A percentile compares a stretch with the other conserved stretches of the same genome.
Conservation (phyloP, 1,140 invertebrate species). For the Nephotettix cincticeps region DNA sequence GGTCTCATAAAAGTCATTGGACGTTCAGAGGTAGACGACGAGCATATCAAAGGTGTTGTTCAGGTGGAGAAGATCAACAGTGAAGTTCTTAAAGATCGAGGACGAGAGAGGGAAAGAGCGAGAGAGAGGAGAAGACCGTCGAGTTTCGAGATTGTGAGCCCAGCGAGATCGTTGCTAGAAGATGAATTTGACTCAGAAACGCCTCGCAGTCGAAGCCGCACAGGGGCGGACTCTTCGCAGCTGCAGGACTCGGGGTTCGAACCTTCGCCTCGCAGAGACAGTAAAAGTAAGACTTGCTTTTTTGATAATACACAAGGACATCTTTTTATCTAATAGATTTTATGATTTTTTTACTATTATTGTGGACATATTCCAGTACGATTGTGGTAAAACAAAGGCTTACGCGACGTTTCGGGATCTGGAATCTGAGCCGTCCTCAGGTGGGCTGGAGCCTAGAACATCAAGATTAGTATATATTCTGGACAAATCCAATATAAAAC, state of each 20-base stretch:
- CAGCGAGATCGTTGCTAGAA: conserved; percentile 9
- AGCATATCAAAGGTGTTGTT: conserved; percentile 21
- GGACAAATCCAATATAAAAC: too few relatives aligned
- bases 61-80: conserved; percentile 46
- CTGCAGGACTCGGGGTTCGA: conserved; percentile 38
- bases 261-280: conserved; percentile 35
- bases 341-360: conserved; percentile 13
- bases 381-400: too few relatives aligned
- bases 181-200: conserved; percentile 20
- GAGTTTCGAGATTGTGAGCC: conserved; percentile 14
- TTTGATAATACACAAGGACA: background rate
- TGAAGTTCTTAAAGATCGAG: conserved; percentile 43
- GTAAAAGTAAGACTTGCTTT: conserved; percentile 3
- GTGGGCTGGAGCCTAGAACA: too few relatives aligned
- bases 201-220: background rate
- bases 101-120: conserved; percentile 41
- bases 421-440: too few relatives aligned
- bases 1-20: conserved; percentile 30
- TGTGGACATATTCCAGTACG: background rate
- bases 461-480: too few relatives aligned
- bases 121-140: conserved; percentile 8
- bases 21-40: conserved; percentile 30
- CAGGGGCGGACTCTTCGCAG: conserved; percentile 16
- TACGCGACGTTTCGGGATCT: too few relatives aligned
- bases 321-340: background rate